A percentile compares a stretch with the other conserved stretches of the same genome.
Conservation (phyloP, 2,888 invertebrate species). For the Uropetala carovei region DNA sequence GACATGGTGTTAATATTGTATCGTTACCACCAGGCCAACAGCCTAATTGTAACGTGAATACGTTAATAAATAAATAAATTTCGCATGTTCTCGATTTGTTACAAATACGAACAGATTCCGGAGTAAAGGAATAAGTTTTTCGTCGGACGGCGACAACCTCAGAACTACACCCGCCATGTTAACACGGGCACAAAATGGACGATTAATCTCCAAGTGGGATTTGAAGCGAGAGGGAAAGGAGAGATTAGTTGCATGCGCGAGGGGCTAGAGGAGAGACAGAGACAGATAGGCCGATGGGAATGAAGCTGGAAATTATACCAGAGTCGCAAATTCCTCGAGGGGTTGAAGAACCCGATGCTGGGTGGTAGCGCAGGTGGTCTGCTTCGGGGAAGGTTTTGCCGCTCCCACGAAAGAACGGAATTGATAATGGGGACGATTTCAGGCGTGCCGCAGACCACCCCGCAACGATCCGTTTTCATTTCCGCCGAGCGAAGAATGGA, state of each 20-base stretch:
- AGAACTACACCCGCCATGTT: too few relatives aligned
- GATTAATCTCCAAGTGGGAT: background rate
- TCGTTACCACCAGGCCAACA: too few relatives aligned
- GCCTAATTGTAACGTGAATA: too few relatives aligned
- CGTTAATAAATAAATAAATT: too few relatives aligned
- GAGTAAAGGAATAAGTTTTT: too few relatives aligned
- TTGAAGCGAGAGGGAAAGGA: background rate
- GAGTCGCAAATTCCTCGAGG: slow-evolving; percentile 9
- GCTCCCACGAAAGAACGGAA: background rate
- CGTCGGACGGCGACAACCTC: too few relatives aligned
- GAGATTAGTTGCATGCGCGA: background rate
- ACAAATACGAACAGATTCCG: too few relatives aligned
- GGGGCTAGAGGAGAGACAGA: background rate
- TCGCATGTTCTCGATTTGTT: too few relatives aligned
- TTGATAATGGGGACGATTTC: background rate
- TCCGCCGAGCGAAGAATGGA: too few relatives aligned
- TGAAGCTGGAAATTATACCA: background rate
- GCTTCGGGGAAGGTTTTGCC: background rate
- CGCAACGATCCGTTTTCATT: background rate
- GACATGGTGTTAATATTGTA: too few relatives aligned
- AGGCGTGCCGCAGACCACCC: background rate
- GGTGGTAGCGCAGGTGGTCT: background rate
- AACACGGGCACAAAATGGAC: too few relatives aligned
- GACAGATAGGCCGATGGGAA: background rate
- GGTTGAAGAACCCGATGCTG: background rate